These are phyloP conservation scores for Lamprologus sp. DNA, from an alignment of 2,113 vertebrate species.

Conservation along the genomic window DNA sequence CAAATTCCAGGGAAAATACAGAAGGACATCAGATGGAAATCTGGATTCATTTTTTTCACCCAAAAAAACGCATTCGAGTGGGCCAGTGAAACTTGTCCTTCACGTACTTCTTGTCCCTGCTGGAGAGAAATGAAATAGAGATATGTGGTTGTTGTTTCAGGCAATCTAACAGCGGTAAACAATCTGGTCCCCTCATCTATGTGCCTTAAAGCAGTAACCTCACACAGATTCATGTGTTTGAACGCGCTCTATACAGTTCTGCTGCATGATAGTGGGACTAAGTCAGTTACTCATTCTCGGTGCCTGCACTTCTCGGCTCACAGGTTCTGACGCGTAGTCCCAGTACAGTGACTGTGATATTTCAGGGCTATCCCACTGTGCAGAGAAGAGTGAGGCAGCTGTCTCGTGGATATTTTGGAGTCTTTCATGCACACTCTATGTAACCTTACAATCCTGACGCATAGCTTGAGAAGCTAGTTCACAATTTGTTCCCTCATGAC, in stretches of 20 bases:
- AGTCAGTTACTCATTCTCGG: not conserved
- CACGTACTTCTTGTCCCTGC: conserved; percentile 5
- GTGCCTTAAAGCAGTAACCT: conserved; percentile 2
- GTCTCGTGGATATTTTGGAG: not conserved
- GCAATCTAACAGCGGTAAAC: not conserved
- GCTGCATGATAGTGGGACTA: not conserved
- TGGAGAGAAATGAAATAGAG: conserved; percentile 38
- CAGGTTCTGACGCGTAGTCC: not conserved
- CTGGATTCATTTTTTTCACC: not conserved
- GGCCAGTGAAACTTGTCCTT: not conserved
- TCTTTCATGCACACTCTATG: not conserved
- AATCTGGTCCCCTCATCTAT: conserved; percentile 11
- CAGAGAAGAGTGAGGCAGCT: not conserved
- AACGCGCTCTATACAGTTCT: not conserved
- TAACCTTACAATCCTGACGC: not conserved
- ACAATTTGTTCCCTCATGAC: not conserved
- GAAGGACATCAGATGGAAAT: not conserved
- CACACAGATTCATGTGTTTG: not conserved
- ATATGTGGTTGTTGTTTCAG: conserved; percentile 20
- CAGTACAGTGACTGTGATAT: not conserved
- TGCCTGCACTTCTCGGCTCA: not conserved
- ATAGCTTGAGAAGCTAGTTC: not conserved
- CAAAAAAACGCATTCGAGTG: not conserved
- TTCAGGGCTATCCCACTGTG: not conserved
- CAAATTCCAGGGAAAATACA: not conserved